Evolutionary conservation across 2,113 vertebrate species (phyloP), one percentile per base, ranked within the genome.

Genomic region (Leptobrachium ailaonicum): DNA sequence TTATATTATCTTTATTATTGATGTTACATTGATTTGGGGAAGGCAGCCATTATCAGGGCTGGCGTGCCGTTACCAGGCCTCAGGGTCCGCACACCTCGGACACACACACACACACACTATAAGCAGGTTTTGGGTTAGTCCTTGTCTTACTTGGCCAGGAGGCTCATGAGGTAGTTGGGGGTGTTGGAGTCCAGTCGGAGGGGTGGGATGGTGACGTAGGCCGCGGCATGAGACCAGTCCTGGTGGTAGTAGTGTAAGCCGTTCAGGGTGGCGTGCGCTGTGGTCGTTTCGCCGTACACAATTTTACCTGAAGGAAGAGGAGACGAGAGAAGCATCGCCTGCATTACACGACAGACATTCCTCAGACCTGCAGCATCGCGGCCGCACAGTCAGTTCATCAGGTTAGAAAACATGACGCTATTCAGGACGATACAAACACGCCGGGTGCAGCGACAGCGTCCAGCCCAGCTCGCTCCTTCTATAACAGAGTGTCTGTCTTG

Each of bases 211-310:
- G 96, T 98, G 74, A 99, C 96, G 0, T 96, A 97, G 73, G 96
- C 95, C 0, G 97, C 97, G 0, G 97, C 96, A 0, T 97, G 92
- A 75, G 90, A 93, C 97, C 97, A 99, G 90, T 99, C 97, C 92
- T 96, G 96, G 85, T 98, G 97, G 79, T 99, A 99, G 90, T 99
- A 98, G 88, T 97, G 95, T 74, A 96, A 86, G 67, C 97, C 97
- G 0, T 93, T 98, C 87, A 99, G 93, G 1, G 97, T 96, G 41
- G 96, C 87, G 2, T 99, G 96, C 0, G 96, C 97, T 0, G 93
- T 96, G 87, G 95, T 97, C 0, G 96, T 96, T 88, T 99, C 97
- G 0, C 94, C 96, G 0, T 96, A 95, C 78, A 98, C 96, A 60
- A 95, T 96, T 83, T 96, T 97, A 79, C 97, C 97, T 99, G 90